These are phyloP conservation scores for Notiomystis cincta DNA, from an alignment of 2,113 vertebrate genomes.

Conservation along the genomic window DNA sequence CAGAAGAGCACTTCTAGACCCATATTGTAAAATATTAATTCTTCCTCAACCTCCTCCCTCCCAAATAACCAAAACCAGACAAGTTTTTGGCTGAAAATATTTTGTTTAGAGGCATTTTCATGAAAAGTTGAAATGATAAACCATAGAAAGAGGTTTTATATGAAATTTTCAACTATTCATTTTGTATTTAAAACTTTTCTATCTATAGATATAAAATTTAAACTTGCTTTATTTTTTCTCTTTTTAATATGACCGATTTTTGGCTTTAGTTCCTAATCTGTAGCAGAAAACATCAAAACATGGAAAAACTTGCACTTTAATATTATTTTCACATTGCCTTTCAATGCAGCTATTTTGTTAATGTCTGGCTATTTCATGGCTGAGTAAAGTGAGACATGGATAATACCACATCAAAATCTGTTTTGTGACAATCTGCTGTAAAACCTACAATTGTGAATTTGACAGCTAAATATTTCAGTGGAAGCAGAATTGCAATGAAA, in stretches of 20 bases:
- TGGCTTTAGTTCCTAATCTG: not conserved
- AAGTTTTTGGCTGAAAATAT: not conserved
- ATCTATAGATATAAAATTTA: not conserved
- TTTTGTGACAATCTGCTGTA: not conserved
- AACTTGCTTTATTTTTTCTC: not conserved
- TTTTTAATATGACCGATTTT: not conserved
- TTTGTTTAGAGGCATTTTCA: not conserved
- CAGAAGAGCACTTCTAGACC: slow-evolving; percentile 11
- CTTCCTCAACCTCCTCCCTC: slow-evolving; percentile 24
- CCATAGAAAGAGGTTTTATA: not conserved
- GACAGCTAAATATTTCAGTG: not conserved
- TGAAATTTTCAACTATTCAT: not conserved
- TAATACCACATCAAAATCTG: not conserved
- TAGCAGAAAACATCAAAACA: not conserved
- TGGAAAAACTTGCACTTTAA: not conserved
- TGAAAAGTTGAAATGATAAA: not conserved
- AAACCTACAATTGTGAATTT: not conserved
- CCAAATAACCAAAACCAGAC: slow-evolving; percentile 43
- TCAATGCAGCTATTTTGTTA: not conserved
- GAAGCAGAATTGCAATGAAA: not conserved
- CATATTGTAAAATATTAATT: slow-evolving; percentile 49
- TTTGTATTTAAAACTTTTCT: not conserved
- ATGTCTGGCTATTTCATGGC: not conserved
- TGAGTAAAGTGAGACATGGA: not conserved
- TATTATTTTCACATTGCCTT: not conserved